Evolutionary conservation across 1,140 invertebrate species (phyloP).

Genomic region (Drosophila subobscura): DNA sequence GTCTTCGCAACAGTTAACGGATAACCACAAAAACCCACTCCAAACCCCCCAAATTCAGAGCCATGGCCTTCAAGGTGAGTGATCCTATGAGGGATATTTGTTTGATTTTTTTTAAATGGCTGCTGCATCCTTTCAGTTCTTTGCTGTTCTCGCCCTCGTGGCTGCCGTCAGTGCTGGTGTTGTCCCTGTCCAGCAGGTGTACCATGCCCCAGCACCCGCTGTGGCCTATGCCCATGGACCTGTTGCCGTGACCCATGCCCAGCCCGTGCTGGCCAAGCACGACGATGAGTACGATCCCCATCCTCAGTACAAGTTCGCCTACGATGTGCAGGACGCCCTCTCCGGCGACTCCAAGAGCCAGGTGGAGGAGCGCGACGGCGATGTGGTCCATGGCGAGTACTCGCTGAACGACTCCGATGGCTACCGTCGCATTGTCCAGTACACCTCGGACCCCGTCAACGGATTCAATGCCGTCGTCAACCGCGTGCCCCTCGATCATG

Average conservation of each 20-base stretch:
- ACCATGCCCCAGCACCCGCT: conserved; percentile 64
- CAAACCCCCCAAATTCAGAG: conserved; percentile 35
- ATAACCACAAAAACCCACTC: conserved; percentile 36
- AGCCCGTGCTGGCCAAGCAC: conserved; percentile 64
- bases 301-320: conserved; percentile 84
- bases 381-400: conserved; percentile 84
- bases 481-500: conserved; percentile 81
- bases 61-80: conserved; percentile 76
- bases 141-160: conserved; percentile 67
- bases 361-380: conserved; percentile 86
- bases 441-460: conserved; percentile 80
- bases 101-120: background rate
- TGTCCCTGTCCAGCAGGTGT: conserved; percentile 63
- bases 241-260: conserved; percentile 59
- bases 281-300: conserved; percentile 82
- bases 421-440: conserved; percentile 80
- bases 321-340: conserved; percentile 84
- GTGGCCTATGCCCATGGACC: conserved; percentile 57
- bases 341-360: conserved; percentile 86
- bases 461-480: conserved; percentile 84
- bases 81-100: background rate
- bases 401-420: conserved; percentile 82
- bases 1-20: conserved; percentile 51
- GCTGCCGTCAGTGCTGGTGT: conserved; percentile 65
- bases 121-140: conserved; percentile 33